phyloP scores from a whole-genome alignment of 2,113 vertebrate genomes.

The Tachysurus fulvidraco region DNA sequence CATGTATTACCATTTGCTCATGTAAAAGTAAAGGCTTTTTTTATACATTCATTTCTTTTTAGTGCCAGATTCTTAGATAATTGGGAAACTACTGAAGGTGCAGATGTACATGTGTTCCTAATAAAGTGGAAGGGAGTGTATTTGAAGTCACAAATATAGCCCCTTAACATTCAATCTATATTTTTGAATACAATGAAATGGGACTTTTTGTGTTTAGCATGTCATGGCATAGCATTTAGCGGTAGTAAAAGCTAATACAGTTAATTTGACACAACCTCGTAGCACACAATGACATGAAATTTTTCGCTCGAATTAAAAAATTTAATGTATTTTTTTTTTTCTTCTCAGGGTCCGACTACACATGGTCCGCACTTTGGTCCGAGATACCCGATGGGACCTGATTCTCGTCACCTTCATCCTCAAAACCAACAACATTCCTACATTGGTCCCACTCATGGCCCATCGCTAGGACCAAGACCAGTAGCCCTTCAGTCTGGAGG shows the following conservation, averaged over 20 bases:
- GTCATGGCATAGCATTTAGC: not conserved
- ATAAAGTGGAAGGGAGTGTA: too few species aligned
- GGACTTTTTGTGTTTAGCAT: not conserved
- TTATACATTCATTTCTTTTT: not conserved
- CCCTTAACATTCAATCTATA: not conserved
- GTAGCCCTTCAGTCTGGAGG: slow-evolving; percentile 76
- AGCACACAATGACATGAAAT: not conserved
- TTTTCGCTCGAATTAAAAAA: not conserved
- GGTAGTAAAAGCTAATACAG: not conserved
- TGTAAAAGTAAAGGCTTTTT: not conserved
- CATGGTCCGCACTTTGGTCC: slow-evolving; percentile 77
- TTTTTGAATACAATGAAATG: not conserved
- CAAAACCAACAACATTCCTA: slow-evolving; percentile 75
- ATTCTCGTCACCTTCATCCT: slow-evolving; percentile 62
- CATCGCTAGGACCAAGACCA: slow-evolving; percentile 77
- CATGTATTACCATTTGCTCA: not conserved
- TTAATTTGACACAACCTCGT: not conserved
- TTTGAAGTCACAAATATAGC: not conserved
- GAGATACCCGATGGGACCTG: slow-evolving; percentile 71
- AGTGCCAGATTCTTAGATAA: too few species aligned
- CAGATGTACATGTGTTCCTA: too few species aligned
- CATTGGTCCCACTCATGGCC: slow-evolving; percentile 75
- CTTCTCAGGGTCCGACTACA: slow-evolving; percentile 74
- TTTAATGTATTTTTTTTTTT: not conserved
- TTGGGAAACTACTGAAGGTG: too few species aligned